phyloP scores from a whole-genome alignment of 2,113 vertebrate species.

The Alligator mississippiensis region DNA sequence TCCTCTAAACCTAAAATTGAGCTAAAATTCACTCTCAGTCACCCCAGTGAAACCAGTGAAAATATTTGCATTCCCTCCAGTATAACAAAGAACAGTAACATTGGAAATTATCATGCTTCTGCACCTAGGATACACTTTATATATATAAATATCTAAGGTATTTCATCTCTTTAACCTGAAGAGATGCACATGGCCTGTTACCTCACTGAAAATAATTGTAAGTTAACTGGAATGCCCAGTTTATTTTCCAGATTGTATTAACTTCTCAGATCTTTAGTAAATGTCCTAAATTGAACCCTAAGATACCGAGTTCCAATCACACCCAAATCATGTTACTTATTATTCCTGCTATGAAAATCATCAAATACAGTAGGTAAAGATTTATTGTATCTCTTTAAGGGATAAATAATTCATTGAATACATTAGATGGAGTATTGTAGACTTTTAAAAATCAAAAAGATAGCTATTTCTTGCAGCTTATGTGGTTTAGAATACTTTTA shows the following conservation, averaged over 20 bases:
- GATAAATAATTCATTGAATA: slow-evolving; percentile 78
- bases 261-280: background rate
- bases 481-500: slow-evolving; percentile 68
- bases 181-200: background rate
- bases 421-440: slow-evolving; percentile 71
- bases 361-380: slow-evolving; percentile 72
- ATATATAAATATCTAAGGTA: background rate
- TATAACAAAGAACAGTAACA: background rate
- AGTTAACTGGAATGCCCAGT: slow-evolving; percentile 24
- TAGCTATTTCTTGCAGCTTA: slow-evolving; percentile 54
- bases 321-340: slow-evolving; percentile 72
- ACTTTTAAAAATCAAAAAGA: slow-evolving; percentile 72
- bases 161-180: background rate
- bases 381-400: slow-evolving; percentile 76
- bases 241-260: background rate
- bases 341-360: slow-evolving; percentile 77
- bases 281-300: slow-evolving; percentile 51
- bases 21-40: slow-evolving; percentile 58
- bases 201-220: background rate
- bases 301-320: slow-evolving; percentile 59
- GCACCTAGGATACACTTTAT: slow-evolving; percentile 40
- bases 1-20: slow-evolving; percentile 22
- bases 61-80: slow-evolving; percentile 55
- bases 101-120: slow-evolving; percentile 25
- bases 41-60: slow-evolving; percentile 57